These are phyloP conservation scores for Clarias batrachus DNA, from an alignment of 2,113 vertebrate species.

Conservation along the genomic window DNA sequence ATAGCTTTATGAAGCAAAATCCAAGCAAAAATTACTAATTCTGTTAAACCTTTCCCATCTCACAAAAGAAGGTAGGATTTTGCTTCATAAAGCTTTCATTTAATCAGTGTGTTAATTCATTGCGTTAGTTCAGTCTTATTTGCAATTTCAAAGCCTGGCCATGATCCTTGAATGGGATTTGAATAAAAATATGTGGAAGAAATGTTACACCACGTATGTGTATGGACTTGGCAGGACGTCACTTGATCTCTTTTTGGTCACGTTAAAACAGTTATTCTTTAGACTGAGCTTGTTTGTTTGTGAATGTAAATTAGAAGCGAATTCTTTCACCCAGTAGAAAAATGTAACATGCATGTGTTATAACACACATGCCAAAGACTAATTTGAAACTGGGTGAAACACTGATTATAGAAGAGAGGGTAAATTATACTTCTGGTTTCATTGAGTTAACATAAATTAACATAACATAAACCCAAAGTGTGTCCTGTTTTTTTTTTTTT, in stretches of 20 bases:
- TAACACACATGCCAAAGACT: background rate
- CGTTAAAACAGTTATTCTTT: background rate
- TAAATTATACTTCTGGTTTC: background rate
- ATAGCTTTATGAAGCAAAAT: too few species aligned
- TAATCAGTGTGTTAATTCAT: background rate
- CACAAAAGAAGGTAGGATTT: background rate
- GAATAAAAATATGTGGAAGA: background rate
- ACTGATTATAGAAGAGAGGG: background rate
- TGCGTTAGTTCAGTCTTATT: background rate
- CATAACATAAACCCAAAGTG: background rate
- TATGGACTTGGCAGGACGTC: background rate
- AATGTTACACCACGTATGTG: background rate
- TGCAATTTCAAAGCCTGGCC: background rate
- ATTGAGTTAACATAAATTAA: background rate
- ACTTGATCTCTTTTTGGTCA: background rate
- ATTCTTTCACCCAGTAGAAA: background rate
- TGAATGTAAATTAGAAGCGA: background rate
- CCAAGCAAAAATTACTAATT: background rate
- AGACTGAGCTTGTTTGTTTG: background rate
- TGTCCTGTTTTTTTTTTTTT: background rate
- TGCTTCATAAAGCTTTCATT: background rate
- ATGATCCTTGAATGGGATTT: background rate
- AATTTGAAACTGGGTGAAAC: background rate
- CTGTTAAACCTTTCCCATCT: background rate
- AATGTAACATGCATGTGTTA: background rate